Conservation (phyloP, 2,113 vertebrate species). For the Oxyruncus cristatus region DNA sequence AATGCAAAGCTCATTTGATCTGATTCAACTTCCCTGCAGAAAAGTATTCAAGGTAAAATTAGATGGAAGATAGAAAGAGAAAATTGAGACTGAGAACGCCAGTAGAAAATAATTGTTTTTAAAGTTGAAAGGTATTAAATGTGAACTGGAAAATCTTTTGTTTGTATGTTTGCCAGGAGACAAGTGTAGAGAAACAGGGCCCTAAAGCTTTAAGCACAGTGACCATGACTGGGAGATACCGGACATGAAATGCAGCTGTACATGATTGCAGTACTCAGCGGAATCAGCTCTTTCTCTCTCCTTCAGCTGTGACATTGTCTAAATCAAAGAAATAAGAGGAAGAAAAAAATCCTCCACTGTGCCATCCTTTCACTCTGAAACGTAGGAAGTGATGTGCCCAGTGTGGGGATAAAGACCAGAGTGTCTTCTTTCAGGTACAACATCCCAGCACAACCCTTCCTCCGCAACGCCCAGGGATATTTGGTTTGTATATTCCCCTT, state of each 20-base stretch:
- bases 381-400: background rate
- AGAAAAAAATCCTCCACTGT: background rate
- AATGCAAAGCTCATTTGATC: background rate
- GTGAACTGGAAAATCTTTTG: background rate
- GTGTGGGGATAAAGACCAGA: background rate
- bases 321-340: background rate
- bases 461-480: background rate
- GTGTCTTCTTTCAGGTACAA: background rate
- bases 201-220: background rate
- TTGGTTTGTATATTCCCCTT: background rate
- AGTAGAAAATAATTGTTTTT: background rate
- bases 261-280: background rate
- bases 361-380: background rate
- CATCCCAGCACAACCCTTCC: background rate
- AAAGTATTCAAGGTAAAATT: background rate
- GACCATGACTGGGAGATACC: background rate
- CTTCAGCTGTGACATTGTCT: background rate
- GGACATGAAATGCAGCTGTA: background rate
- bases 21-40: background rate
- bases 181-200: background rate
- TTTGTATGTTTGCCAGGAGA: background rate
- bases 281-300: background rate
- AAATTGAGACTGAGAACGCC: background rate
- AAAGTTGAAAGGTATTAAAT: background rate
- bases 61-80: background rate